Percentiles rank a stretch among this genome's conserved stretches.
These are phyloP conservation scores for Lucinisca nassula DNA, from an alignment of 2,888 invertebrate species.

Conservation along the genomic window DNA sequence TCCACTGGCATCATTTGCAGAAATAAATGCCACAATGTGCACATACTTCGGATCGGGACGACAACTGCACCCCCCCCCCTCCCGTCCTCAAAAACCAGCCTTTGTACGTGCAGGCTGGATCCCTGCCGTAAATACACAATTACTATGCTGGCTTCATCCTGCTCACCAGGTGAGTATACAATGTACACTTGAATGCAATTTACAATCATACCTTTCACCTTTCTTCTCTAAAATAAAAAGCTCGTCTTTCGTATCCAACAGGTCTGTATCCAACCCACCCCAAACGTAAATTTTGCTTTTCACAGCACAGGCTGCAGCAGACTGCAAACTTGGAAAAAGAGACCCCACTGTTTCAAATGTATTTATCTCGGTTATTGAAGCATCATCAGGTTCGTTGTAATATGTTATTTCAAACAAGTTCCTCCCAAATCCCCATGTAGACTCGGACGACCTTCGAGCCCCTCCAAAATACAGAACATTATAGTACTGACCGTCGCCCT, in stretches of 20 bases:
- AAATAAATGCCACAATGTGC: too few species aligned
- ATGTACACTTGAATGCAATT: too few species aligned
- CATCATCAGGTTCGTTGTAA: conserved; percentile 17
- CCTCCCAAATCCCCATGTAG: conserved; percentile 22
- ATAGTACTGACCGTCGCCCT: neutral
- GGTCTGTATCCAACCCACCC: conserved; percentile 32
- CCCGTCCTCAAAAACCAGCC: too few species aligned
- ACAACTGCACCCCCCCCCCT: too few species aligned
- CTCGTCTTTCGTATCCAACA: conserved; percentile 25
- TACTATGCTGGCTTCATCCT: too few species aligned
- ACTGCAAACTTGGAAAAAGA: conserved; percentile 25
- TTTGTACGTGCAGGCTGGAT: too few species aligned
- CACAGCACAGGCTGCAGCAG: neutral
- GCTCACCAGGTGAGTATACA: too few species aligned
- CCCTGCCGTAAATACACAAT: too few species aligned
- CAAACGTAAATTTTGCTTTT: conserved; percentile 13
- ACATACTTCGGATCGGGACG: too few species aligned
- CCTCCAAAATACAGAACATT: conserved; percentile 33
- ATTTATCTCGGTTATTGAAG: conserved; percentile 1
- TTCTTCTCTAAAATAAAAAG: conserved; percentile 13
- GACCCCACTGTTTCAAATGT: conserved; percentile 12
- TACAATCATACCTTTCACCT: too few species aligned
- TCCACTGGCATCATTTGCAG: too few species aligned
- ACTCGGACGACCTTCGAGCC: conserved; percentile 3
- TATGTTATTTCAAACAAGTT: conserved; percentile 20